Base-by-base conservation (phyloP, 1,140 invertebrate species). In the Heliconius nattereri region DNA sequence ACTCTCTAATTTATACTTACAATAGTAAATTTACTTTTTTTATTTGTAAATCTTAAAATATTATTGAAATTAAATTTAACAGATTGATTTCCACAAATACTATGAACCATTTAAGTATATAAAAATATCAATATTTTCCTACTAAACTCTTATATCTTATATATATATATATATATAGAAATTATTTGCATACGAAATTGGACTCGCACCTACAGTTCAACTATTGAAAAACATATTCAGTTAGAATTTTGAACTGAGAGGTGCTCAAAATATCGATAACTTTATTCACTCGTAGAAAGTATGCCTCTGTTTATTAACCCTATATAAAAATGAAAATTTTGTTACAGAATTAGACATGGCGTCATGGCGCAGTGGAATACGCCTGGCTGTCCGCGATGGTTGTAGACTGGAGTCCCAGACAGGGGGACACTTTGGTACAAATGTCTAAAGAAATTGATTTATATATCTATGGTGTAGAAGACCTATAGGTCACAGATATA, bases 221-320 rank as follows among this genome's bases (percentile, higher is more conserved):
- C 54, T 57, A 23, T 57, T n/a, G 54, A 57, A 74, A 74, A 74
- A 74, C 45, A 54, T 54, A 32, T 74, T 74, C n/a, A 57, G 20
- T 57, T 74, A 74, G 73, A 74, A 54, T 74, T 74, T 54, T 49
- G n/a, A 20, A 52, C 26, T 32, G 32, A 74, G 73, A 52, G 73
- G n/a, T n/a, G 45, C 73, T 74, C n/a, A 0, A 52, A 52, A 45
- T 29, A 74, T 74, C 45, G 73, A 74, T 52, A 74, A 57, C 23
- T 74, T 74, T 74, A 74, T 74, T 74, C 52, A 52, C 29, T 54
- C 45, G 52, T 74, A 74, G 16, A 52, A 54, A 20, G 73, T 26
- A 74, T 54, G 73, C 23, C 49, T 54, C 29, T 52, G 29, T 29
- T 52, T 19, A 32, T 49, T 52, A 74, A 52, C 19, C 7, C 19